Evolutionary conservation across 2,797 vertebrate genomes (phyloP), one percentile per base, ranked within the genome.

Genomic region (Sebastes glaucus): DNA sequence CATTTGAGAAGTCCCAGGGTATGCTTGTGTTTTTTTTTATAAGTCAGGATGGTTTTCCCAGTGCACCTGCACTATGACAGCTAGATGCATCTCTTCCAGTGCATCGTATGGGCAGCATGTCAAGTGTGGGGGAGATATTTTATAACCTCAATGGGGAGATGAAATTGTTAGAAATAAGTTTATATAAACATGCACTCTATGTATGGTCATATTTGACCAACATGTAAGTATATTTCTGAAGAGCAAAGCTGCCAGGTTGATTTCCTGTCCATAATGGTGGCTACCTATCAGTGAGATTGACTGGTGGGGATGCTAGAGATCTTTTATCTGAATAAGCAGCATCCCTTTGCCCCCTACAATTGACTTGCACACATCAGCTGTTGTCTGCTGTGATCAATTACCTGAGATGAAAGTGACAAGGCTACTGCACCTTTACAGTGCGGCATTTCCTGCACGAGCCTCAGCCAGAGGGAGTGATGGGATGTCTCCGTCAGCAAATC

Each of bases 321-420:
- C 82, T 90, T 92, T 93, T 92, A 93, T 93, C 93, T 92, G 90
- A 93, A 94, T 93, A 87, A 92, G 85, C 89, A 88, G 85, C 87
- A 86, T 92, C 92, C 90, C 76, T 85, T 88, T 89, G 89, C 84
- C 91, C 91, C 87, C 74, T 83, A 56, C 91, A 89, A 91, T 93
- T 92, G 94, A 94, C 93, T 94, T 89, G 86, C 92, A 90, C 91
- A 92, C 93, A 93, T 95, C 93, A 93, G 91, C 88, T 92, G 89
- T 93, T 96, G 94, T 94, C 94, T 94, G 91, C 86, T 87, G 77
- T 95, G 95, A 96, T 96, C 95, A 96, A 95, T 96, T 94, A 91
- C 86, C 89, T 94, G 84, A 79, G 93, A 96, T 93, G 89, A 93
- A 96, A 93, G 94, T 93, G 94, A 95, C 95, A 94, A 93, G 93